Base-by-base conservation (phyloP, 2,113 vertebrate species). In the Pedetes capensis region DNA sequence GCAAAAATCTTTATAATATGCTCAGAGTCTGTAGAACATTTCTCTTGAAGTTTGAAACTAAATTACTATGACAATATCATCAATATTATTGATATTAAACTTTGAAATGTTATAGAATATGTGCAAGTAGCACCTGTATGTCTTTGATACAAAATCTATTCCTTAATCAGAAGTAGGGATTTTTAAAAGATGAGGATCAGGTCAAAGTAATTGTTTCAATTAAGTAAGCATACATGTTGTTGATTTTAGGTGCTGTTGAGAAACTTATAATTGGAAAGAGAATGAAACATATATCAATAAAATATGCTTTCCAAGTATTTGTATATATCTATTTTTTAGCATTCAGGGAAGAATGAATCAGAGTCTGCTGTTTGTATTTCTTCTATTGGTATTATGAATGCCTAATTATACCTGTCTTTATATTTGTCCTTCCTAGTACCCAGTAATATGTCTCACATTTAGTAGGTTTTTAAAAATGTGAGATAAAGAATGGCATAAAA, bases 61-160 rank as follows among this genome's bases (percentile, higher is more conserved):
- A 97, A 96, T 83, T 91, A 51, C 44, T 29, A 64, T 94, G 37
- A 22, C 1, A 17, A 23, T 47, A 61, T 29, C 86, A 96, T 95
- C 49, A 93, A 69, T 81, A 66, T 59, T 88, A 92, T 68, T 97
- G 95, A 82, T 97, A 97, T 93, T 4, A 91, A 78, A 51, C 2
- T n/a, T 1, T 87, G 37, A 95, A 37, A 92, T n/a, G 25, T 92
- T 22, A 76, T 63, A 66, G 63, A 90, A 8, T 68, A 0, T n/a
- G 9, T 94, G 14, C n/a, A 79, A 57, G 0, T 11, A 66, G 37
- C 12, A 91, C 23, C 2, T 66, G 2, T 68, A 85, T 47, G 22
- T 72, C 34, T 63, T 84, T 79, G 10, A 74, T 91, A 68, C 5
- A 78, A 13, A 79, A 91, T 32, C 37, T 61, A 20, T 81, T 55